A percentile compares a stretch with the other conserved stretches of the same genome.
Conservation (phyloP, 1,140 invertebrate genomes). For the Sinella curviseta region DNA sequence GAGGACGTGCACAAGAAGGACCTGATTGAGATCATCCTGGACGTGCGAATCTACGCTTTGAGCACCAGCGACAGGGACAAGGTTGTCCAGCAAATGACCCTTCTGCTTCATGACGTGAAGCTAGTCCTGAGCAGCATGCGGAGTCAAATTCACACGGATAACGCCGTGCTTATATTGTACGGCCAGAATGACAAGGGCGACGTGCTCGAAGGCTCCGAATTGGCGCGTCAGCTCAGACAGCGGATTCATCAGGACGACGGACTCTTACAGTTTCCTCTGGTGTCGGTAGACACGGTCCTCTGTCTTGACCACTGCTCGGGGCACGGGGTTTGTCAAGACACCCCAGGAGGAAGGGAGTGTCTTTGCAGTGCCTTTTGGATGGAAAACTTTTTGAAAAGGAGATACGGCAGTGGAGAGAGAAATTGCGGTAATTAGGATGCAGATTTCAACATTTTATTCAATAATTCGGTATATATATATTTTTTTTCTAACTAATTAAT, state of each 20-base stretch:
- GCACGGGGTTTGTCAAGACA: constrained; percentile 83
- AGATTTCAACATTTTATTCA: neutral
- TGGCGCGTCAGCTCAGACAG: constrained; percentile 65
- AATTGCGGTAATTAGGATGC: constrained; percentile 71
- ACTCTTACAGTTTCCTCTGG: constrained; percentile 72
- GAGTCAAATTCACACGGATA: constrained; percentile 47
- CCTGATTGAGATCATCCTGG: constrained; percentile 77
- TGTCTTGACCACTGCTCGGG: constrained; percentile 92
- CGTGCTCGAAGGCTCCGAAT: constrained; percentile 59
- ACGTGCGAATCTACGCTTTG: constrained; percentile 64
- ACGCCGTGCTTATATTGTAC: constrained; percentile 49
- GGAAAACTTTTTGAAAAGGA: constrained; percentile 70
- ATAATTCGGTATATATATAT: constrained; percentile 28
- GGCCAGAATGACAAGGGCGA: constrained; percentile 42
- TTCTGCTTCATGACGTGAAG: constrained; percentile 67
- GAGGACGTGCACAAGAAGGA: constrained; percentile 72
- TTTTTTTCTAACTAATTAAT: too few species aligned
- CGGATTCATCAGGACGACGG: constrained; percentile 70
- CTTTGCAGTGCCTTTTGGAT: constrained; percentile 95
- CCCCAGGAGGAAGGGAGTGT: constrained; percentile 69
- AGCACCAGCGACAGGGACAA: constrained; percentile 73
- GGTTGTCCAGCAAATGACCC: constrained; percentile 61
- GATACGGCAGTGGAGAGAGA: constrained; percentile 66
- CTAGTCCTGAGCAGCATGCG: constrained; percentile 38
- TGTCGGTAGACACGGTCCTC: constrained; percentile 73